phyloP scores from a whole-genome alignment of 2,888 invertebrate genomes.

The Eretmocerus hayati region DNA sequence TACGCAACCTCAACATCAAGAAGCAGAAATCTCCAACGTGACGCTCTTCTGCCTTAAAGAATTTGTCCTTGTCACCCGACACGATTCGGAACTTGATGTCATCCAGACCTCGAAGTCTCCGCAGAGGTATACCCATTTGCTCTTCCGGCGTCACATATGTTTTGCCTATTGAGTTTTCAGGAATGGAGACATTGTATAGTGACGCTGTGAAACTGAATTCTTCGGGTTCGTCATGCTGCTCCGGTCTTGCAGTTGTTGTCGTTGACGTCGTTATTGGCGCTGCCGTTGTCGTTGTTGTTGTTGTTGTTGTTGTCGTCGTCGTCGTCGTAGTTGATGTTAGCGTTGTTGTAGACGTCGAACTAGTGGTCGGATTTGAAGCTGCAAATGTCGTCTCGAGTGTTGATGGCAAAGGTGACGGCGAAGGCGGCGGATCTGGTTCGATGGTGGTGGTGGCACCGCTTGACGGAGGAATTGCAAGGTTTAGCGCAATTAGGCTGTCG shows the following conservation, averaged over 20 bases:
- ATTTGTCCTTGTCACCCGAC: constrained; percentile 78
- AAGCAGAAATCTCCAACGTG: constrained; percentile 93
- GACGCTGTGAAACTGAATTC: constrained; percentile 65
- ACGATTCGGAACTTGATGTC: constrained; percentile 80
- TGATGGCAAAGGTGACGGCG: too few relatives aligned
- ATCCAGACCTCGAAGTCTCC: constrained; percentile 25
- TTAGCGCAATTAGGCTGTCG: constrained; percentile 20
- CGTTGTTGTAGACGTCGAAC: not conserved
- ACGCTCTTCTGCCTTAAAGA: constrained; percentile 88
- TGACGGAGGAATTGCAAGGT: constrained; percentile 7
- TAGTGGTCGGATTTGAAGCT: too few relatives aligned
- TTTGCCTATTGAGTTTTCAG: constrained; percentile 87
- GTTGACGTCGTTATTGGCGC: constrained; percentile 16
- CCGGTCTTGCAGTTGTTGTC: constrained; percentile 8
- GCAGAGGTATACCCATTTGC: constrained; percentile 70
- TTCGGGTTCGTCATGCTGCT: constrained; percentile 12
- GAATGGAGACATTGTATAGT: constrained; percentile 81
- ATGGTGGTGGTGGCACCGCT: too few relatives aligned
- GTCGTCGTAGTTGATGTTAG: constrained; percentile 10
- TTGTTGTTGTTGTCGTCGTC: constrained; percentile 13
- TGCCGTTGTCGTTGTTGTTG: not conserved
- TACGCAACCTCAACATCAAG: constrained; percentile 79
- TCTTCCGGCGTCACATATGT: constrained; percentile 74
- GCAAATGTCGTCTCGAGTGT: too few relatives aligned
- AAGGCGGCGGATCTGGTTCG: too few relatives aligned